Base-by-base conservation (phyloP, 2,888 invertebrate species). In the Tinea trinotella region DNA sequence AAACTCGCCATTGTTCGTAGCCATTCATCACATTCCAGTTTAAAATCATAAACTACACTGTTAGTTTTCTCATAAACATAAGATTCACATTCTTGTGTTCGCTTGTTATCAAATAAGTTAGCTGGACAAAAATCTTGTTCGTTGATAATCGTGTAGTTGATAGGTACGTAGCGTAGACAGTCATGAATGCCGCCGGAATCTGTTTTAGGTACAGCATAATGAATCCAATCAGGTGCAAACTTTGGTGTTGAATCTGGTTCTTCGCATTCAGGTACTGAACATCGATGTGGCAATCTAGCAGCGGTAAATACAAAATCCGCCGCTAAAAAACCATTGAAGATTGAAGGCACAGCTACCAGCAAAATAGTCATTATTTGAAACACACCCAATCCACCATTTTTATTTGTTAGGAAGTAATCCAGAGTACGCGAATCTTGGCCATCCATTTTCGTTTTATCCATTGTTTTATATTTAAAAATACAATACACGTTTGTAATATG, bases 351-450 rank as follows among this genome's bases (percentile, higher is more conserved):
- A 7, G 20, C 5, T 20, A 48, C 18, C 18, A 48, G 18, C 17
- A 48, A 48, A 18, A 18, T 20, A n/a, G 48, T 48, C 19, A 20
- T 48, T n/a, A 48, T 48, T 48, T 48, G 48, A 48, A 48, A 48
- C 17, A 19, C 7, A 18, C 48, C 48, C 48, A 48, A 19, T n/a
- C 48, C 48, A 20, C 17, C 48, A 19, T 19, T 48, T 48, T 19
- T 20, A 12, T 48, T 48, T n/a, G 18, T 48, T 48, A 48, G 7
- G 18, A 48, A 19, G 19, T 18, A 19, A 18, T 48, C 48, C 48
- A 48, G 18, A 7, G 13, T 40, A 40, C 2, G 2, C 2, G 2
- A 2, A 5, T 48, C 19, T 48, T 48, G 6, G n/a, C 3, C 48
- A 13, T 40, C 40, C 12, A 12, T 40, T 40, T 40, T 7, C n/a